Evolutionary conservation across 2,888 invertebrate species (phyloP), one percentile per base, ranked within the genome.

Genomic region (Cylindroiulus punctatus): DNA sequence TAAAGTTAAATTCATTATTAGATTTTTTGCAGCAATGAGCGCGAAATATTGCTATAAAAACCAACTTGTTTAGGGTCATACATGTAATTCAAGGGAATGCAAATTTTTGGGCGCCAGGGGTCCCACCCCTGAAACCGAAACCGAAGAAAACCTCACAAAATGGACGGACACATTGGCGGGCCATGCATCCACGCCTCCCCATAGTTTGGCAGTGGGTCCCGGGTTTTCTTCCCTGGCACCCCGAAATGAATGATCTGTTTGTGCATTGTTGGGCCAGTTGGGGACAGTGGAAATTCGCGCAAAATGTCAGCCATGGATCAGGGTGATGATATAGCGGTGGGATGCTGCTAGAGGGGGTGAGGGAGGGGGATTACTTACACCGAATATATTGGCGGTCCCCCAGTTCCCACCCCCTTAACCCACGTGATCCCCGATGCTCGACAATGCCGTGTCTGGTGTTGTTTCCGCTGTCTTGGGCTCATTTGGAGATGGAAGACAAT

Each of bases 241-340:
- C 30, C 30, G 12, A 10, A 76, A 76, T 76, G 76, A 76, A 76
- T 76, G 76, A 76, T 76, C 76, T 76, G 76, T 76, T 76, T 76
- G 76, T 76, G 76, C 76, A 76, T 76, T 76, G 76, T 76, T 76
- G 76, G n/a, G 76, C 12, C 26, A 76, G 76, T 26, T 76, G 76
- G 76, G 76, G 30, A 76, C 76, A 76, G 30, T 30, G 26, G 30
- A 76, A 76, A 76, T 76, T 76, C 26, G 76, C 26, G 76, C 76
- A 76, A 76, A 76, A 76, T 76, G 26, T 76, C 76, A 76, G 30
- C 76, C 76, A 30, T n/a, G 76, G 76, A 76, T 76, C 76, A 76
- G 76, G 0, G 76, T 14, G 76, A 76, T 76, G 76, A 76, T 76
- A 76, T 76, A 76, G 30, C 76, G 30, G 26, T 26, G 76, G 76